Base-by-base conservation (phyloP, 2,797 vertebrate species). In the Tiaroga cobitis region DNA sequence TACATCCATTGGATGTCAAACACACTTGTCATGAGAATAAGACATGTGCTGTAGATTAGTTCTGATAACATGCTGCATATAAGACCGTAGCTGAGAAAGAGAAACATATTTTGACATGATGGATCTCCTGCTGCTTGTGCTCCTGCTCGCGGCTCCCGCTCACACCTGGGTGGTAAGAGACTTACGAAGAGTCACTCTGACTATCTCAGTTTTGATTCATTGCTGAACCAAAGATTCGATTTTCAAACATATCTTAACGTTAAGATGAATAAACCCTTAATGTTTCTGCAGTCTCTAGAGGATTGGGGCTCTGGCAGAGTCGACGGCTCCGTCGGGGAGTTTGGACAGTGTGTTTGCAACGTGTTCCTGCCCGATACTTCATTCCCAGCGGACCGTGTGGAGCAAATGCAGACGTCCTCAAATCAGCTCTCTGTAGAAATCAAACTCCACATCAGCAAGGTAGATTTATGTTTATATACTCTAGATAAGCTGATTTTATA, bases 361-460 rank as follows among this genome's bases (percentile, higher is more conserved):
- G 92, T 98, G 10, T 94, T 90, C 85, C 85, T 97, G 61, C 97
- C 97, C 0, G 96, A 98, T 56, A 93, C 89, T 24, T 87, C 91
- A 56, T 98, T 98, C 87, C 97, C 97, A 0, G 96, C 93, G 2
- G 91, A 96, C 88, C 95, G 94, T 24, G 90, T 95, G 61, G 94
- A 97, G 67, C 82, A 75, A 67, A 88, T 94, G 89, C 93, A 94
- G 51, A 86, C 92, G 82, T 87, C 92, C 82, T 93, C 89, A 77
- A 93, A 90, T 29, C 90, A 92, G 46, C 81, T 94, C 73, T 51
- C 90, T 67, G 73, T 92, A 81, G 90, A 94, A 34, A 88, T 94
- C 86, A 85, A 93, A 63, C 87, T 94, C 43, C 92, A 95, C 85
- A 91, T 90, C 8, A 92, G 88, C 15, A 92, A 92, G 92, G 67